phyloP scores from a whole-genome alignment of 2,888 invertebrate genomes.

The Drosophila anceps region DNA sequence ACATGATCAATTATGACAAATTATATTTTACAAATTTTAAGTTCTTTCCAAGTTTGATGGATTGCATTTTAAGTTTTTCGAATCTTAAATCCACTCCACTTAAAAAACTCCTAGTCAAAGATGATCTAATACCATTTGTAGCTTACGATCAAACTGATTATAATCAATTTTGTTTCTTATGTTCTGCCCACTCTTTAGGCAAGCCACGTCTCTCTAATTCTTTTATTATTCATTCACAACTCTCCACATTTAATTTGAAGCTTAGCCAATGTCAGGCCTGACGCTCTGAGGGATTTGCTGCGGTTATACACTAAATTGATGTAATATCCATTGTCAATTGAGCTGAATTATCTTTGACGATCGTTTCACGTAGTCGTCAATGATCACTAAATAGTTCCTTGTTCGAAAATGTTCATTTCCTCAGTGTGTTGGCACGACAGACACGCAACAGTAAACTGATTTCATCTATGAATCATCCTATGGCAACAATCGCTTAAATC shows the following conservation, averaged over 20 bases:
- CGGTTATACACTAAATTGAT: background rate
- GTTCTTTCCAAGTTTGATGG: too few relatives aligned
- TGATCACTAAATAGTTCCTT: constrained; percentile 45
- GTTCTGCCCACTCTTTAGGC: background rate
- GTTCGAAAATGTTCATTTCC: constrained; percentile 40
- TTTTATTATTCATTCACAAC: background rate
- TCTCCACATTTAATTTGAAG: background rate
- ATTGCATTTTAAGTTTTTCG: too few relatives aligned
- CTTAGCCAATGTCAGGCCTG: background rate
- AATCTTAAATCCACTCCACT: too few relatives aligned
- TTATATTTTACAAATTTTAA: background rate
- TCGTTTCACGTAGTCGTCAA: constrained; percentile 45
- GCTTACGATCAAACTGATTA: background rate
- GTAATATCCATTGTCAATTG: constrained; percentile 4
- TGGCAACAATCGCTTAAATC: constrained; percentile 18
- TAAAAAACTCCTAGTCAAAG: background rate
- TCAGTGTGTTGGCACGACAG: constrained; percentile 24
- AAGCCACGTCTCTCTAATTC: background rate
- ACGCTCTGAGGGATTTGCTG: background rate
- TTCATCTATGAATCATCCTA: constrained; percentile 39
- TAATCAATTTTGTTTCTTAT: background rate
- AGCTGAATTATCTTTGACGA: constrained; percentile 28
- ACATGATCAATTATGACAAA: background rate
- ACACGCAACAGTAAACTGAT: constrained; percentile 40
- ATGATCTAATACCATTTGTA: background rate